Evolutionary conservation across 1,140 invertebrate genomes (phyloP).

Genomic region (Drosophila santomea): DNA sequence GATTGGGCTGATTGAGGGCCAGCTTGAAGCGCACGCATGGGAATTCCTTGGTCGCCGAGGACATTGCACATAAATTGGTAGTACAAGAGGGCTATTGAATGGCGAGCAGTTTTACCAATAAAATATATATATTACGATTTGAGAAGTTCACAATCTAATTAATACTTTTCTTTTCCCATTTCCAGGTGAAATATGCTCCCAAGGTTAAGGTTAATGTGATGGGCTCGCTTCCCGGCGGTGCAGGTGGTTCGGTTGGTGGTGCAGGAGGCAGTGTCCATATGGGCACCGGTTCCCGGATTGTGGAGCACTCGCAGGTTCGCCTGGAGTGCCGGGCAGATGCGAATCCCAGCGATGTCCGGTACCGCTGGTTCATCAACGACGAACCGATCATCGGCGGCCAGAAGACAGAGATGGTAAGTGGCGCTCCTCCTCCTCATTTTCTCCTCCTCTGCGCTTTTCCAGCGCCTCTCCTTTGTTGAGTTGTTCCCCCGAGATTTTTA

Average conservation of each 20-base stretch:
- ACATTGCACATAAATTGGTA: neutral
- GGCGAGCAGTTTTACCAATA: neutral
- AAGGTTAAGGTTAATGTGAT: conserved; percentile 89
- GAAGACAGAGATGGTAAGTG: conserved; percentile 87
- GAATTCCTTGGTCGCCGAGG: neutral
- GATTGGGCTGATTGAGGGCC: conserved; percentile 4
- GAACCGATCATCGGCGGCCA: conserved; percentile 87
- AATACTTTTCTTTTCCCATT: neutral
- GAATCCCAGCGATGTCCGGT: conserved; percentile 90
- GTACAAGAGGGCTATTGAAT: neutral
- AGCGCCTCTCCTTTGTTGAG: no score
- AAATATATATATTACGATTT: neutral
- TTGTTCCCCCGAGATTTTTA: neutral
- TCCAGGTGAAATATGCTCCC: conserved; percentile 93
- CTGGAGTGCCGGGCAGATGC: conserved; percentile 91
- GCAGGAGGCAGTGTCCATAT: neutral
- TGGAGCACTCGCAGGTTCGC: conserved; percentile 92
- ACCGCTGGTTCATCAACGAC: conserved; percentile 91
- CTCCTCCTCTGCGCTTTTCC: neutral
- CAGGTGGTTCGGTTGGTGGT: conserved; percentile 73
- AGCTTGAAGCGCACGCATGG: neutral
- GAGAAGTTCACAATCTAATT: no score
- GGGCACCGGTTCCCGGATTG: conserved; percentile 87
- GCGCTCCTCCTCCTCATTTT: neutral
- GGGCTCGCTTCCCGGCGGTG: conserved; percentile 64